phyloP scores from a whole-genome alignment of 2,888 invertebrate genomes.

The Watsonalla cultraria region DNA sequence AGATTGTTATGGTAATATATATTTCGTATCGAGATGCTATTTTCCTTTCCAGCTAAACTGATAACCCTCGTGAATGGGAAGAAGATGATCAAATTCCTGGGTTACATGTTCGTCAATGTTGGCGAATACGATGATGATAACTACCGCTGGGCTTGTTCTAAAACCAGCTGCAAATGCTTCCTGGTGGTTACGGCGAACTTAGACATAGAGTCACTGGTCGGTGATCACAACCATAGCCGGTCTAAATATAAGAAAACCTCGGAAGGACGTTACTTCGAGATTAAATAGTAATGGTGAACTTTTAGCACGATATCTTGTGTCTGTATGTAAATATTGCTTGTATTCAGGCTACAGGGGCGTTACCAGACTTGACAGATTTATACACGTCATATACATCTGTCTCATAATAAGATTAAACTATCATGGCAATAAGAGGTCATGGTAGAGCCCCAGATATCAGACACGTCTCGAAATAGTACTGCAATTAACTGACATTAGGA shows the following conservation, averaged over 20 bases:
- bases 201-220: slow-evolving; percentile 13
- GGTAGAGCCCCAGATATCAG: too few relatives aligned
- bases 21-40: not conserved
- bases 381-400: too few relatives aligned
- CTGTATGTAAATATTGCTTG: too few relatives aligned
- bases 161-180: slow-evolving; percentile 13
- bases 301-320: too few relatives aligned
- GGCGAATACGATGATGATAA: slow-evolving; percentile 8
- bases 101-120: slow-evolving; percentile 16
- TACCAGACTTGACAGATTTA: too few relatives aligned
- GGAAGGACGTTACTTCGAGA: slow-evolving; percentile 9
- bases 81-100: slow-evolving; percentile 21
- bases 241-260: slow-evolving; percentile 13
- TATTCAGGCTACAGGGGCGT: too few relatives aligned
- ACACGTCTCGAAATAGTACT: too few relatives aligned
- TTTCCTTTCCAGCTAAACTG: slow-evolving; percentile 13
- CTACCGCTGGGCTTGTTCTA: slow-evolving; percentile 20
- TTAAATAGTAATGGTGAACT: slow-evolving; percentile 1
- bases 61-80: slow-evolving; percentile 19
- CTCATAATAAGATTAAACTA: too few relatives aligned
- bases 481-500: too few relatives aligned
- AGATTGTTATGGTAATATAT: too few relatives aligned
- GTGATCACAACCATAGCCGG: slow-evolving; percentile 12
- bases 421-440: too few relatives aligned
- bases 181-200: slow-evolving; percentile 21